Conservation (phyloP, 2,113 vertebrate species). For the Fukomys damarensis region DNA sequence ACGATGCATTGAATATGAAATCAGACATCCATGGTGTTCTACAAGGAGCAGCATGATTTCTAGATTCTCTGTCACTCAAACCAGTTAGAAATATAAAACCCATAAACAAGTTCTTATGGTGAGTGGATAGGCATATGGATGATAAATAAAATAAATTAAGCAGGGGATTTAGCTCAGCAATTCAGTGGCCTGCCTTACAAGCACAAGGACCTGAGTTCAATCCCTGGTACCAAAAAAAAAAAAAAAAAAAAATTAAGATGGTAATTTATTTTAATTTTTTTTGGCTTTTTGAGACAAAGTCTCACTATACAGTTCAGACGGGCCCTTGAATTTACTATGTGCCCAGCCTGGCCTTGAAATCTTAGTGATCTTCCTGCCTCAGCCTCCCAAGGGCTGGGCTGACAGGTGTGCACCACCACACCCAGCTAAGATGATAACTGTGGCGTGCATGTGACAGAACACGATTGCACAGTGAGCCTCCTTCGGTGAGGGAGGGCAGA, state of each 20-base stretch:
- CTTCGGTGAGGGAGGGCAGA: background rate
- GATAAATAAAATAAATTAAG: background rate
- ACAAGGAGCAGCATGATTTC: background rate
- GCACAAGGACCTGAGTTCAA: no score
- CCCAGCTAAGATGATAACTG: no score
- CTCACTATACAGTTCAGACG: background rate
- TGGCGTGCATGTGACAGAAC: background rate
- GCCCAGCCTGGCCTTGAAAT: background rate
- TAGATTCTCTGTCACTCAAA: background rate
- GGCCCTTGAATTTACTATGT: background rate
- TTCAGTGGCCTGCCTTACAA: no score
- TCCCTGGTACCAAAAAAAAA: no score
- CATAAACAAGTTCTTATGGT: background rate
- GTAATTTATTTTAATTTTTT: background rate
- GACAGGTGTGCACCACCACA: background rate
- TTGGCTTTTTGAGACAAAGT: background rate
- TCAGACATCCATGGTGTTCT: background rate
- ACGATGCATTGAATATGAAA: background rate
- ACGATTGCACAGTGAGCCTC: background rate
- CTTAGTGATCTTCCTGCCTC: background rate
- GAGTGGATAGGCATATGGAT: background rate
- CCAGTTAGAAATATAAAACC: conserved; percentile 6
- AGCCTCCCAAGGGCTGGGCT: background rate
- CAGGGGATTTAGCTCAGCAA: no score
- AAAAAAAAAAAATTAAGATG: background rate